These are phyloP conservation scores for Hippocampus abdominalis DNA, from an alignment of 2,113 vertebrate genomes.

Conservation along the genomic window DNA sequence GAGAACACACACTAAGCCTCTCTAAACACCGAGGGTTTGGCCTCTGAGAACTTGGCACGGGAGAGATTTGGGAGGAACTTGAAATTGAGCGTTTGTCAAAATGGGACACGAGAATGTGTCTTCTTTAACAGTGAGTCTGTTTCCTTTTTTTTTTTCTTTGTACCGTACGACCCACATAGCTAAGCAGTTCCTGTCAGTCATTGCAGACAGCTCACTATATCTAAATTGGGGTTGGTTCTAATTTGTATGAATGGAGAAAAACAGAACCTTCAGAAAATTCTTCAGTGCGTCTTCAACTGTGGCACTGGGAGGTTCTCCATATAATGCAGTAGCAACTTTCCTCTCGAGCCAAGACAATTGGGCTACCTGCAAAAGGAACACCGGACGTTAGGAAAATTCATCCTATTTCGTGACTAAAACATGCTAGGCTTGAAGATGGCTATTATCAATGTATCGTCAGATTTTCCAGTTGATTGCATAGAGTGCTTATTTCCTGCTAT, in stretches of 20 bases:
- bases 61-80: conserved; percentile 36
- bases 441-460: not conserved
- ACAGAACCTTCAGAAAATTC: conserved; percentile 86
- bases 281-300: conserved; percentile 84
- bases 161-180: not conserved
- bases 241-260: not conserved
- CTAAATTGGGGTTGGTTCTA: not conserved
- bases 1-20: conserved; percentile 47
- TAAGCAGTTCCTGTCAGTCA: not conserved
- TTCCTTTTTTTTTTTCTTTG: not conserved
- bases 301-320: conserved; percentile 86
- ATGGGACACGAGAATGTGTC: not conserved
- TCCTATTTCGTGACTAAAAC: not conserved
- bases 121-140: not conserved
- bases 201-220: not conserved
- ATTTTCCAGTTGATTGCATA: too few relatives aligned
- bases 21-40: conserved; percentile 39
- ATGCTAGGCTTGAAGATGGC: not conserved
- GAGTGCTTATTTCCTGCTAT: too few relatives aligned
- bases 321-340: conserved; percentile 88
- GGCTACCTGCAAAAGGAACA: conserved; percentile 73
- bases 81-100: conserved; percentile 4
- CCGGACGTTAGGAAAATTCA: not conserved
- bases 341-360: conserved; percentile 94
- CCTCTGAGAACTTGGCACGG: conserved; percentile 25